Base-by-base conservation (phyloP, 1,140 invertebrate species). In the Notospermus geniculatus region DNA sequence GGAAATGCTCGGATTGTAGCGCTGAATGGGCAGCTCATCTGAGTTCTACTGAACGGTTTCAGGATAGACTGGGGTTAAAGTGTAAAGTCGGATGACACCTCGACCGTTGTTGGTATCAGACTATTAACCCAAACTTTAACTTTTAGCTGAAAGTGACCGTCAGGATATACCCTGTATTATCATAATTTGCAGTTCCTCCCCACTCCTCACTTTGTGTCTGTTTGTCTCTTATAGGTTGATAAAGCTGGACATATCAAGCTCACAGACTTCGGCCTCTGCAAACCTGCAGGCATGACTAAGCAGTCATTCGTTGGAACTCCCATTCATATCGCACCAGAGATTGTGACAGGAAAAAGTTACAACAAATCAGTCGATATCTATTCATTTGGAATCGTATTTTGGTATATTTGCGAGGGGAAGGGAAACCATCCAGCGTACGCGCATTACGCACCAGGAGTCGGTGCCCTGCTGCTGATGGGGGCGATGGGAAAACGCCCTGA, bases 291-390 rank as follows among this genome's bases (percentile, higher is more conserved):
- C 30, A 29, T 57, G 23, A 32, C 11, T n/a, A 32, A 57, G 23
- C 17, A 59, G 13, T 45, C 58, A 2, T 22, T 59, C 28, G 58
- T 59, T 13, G 58, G 58, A 23, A 59, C 58, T n/a, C 58, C 58
- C 5, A 59, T 59, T 30, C 53, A 59, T 25, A 53, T 59, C 22
- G 45, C 58, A n/a, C 58, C 58, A n/a, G 58, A 59, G 19, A 57
- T 57, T 25, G 41, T 59, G 11, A 28, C 19, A 13, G 17, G 39
- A 22, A 55, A 59, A 28, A 13, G 2, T 4, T 59, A 59, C 41
- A 25, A 55, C 19, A 19, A 11, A 23, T 15, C 27, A 17, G 41
- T 55, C 32, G 58, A 59, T 39, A 59, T 59, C 29, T 59, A 30
- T 29, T 53, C 45, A 5, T 59, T 59, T 32, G 58, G 58, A n/a